Conservation (phyloP, 2,888 invertebrate species). For the Caenorhabditis angaria region DNA sequence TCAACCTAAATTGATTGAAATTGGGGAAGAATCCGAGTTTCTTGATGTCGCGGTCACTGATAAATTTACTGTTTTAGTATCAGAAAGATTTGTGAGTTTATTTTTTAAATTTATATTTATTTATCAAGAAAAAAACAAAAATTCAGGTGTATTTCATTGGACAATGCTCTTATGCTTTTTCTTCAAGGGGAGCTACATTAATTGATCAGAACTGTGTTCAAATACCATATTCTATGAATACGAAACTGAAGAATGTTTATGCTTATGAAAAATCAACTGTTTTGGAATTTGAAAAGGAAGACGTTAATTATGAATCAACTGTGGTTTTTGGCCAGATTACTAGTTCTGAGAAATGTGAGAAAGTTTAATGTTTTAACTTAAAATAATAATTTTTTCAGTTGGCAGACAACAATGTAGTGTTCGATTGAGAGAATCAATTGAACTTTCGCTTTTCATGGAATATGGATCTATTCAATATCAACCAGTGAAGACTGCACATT, state of each 20-base stretch:
- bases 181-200: neutral
- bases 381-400: too few species aligned
- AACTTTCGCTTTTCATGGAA: neutral
- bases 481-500: too few species aligned
- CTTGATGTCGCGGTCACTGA: constrained; percentile 10
- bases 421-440: too few species aligned
- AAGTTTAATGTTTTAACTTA: too few species aligned
- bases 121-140: neutral
- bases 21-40: constrained; percentile 13
- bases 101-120: constrained; percentile 1
- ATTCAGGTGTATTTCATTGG: constrained; percentile 30
- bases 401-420: too few species aligned
- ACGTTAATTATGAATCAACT: too few species aligned
- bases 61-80: constrained; percentile 7
- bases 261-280: too few species aligned
- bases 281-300: too few species aligned
- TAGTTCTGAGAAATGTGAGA: too few species aligned
- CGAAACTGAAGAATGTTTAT: neutral
- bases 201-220: constrained; percentile 16
- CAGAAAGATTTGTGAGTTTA: neutral
- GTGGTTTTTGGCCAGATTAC: too few species aligned
- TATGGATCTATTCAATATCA: too few species aligned
- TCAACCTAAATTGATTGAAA: neutral
- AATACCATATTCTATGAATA: neutral
- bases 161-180: constrained; percentile 1